Conservation (phyloP, 1,140 invertebrate species). For the Heliconius hewitsoni region DNA sequence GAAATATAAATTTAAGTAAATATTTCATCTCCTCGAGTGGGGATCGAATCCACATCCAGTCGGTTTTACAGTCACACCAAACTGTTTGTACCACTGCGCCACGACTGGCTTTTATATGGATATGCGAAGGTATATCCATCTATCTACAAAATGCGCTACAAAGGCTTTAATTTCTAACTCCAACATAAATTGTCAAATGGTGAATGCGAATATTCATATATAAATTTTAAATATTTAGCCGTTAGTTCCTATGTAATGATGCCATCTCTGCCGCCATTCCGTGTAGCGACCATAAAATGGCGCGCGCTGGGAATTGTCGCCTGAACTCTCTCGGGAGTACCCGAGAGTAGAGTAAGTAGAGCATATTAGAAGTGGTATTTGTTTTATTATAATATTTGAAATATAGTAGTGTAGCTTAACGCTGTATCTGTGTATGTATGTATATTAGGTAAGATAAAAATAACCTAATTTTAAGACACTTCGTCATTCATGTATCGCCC, state of each 20-base stretch:
- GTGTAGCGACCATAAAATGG: conserved; percentile 15
- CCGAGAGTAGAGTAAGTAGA: background rate
- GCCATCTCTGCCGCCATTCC: conserved; percentile 13
- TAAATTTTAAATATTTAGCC: conserved; percentile 7
- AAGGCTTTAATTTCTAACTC: background rate
- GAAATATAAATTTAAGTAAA: too few species aligned
- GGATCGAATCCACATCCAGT: too few species aligned
- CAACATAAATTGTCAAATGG: background rate
- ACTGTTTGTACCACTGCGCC: too few species aligned
- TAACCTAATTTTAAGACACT: too few species aligned
- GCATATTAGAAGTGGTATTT: background rate
- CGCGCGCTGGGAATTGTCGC: conserved; percentile 12
- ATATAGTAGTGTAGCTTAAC: too few species aligned
- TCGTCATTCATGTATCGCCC: too few species aligned
- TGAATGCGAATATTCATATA: background rate
- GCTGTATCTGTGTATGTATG: too few species aligned
- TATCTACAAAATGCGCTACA: background rate
- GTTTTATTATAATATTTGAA: background rate
- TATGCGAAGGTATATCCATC: background rate
- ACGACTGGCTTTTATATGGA: too few species aligned
- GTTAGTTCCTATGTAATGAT: conserved; percentile 8
- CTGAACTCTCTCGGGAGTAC: conserved; percentile 13
- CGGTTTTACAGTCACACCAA: too few species aligned
- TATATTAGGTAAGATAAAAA: too few species aligned
- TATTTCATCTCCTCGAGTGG: too few species aligned